These are phyloP conservation scores for Romanogobio albipinnatus DNA, from an alignment of 2,113 vertebrate genomes.

Conservation along the genomic window DNA sequence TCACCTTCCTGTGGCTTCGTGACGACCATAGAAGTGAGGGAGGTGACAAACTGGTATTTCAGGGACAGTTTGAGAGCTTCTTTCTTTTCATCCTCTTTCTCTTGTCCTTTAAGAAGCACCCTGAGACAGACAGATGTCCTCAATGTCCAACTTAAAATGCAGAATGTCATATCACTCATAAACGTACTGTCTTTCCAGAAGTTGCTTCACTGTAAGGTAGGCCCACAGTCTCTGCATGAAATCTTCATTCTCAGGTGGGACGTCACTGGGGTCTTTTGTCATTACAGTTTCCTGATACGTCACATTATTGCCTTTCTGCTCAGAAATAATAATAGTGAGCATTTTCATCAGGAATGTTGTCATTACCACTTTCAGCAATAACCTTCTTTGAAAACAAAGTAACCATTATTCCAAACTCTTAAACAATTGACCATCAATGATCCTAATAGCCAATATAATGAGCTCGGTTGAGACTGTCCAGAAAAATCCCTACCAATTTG, in stretches of 20 bases:
- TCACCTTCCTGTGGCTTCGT: constrained; percentile 83
- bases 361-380: background rate
- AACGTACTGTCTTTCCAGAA: constrained; percentile 87
- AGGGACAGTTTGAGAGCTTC: constrained; percentile 83
- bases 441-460: background rate
- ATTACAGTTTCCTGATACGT: constrained; percentile 64
- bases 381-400: background rate
- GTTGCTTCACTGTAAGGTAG: constrained; percentile 92
- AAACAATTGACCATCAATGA: background rate
- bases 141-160: background rate
- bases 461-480: too few relatives aligned
- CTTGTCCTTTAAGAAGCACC: constrained; percentile 74
- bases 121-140: constrained; percentile 62
- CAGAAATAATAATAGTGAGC: background rate
- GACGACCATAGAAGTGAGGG: constrained; percentile 95
- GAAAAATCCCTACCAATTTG: too few relatives aligned
- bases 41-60: constrained; percentile 90
- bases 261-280: constrained; percentile 5
- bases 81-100: constrained; percentile 80
- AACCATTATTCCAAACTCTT: background rate
- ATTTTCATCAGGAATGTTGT: background rate
- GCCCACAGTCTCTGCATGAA: constrained; percentile 90
- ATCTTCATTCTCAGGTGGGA: constrained; percentile 74
- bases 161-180: background rate
- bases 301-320: constrained; percentile 72